Conservation (phyloP, 2,113 vertebrate species). For the Sprattus sprattus region DNA sequence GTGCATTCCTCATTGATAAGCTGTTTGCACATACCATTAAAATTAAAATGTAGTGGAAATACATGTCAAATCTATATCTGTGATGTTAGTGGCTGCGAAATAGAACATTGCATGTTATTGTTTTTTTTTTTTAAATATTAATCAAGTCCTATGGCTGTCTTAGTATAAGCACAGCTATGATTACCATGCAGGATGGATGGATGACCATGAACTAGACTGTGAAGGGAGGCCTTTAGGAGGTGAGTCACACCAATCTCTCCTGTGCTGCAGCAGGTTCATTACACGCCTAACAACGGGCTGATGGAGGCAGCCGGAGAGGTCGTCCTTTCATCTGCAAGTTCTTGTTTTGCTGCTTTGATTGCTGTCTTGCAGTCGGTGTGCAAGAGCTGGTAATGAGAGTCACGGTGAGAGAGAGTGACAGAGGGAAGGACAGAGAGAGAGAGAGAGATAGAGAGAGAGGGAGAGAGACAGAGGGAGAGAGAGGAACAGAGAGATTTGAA, state of each 20-base stretch:
- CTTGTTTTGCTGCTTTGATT: slow-evolving; percentile 56
- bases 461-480: background rate
- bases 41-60: too few species aligned
- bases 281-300: slow-evolving; percentile 66
- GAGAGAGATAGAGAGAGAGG: slow-evolving; percentile 6
- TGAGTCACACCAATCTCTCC: slow-evolving; percentile 58
- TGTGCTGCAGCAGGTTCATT: slow-evolving; percentile 65
- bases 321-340: slow-evolving; percentile 56
- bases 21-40: too few species aligned
- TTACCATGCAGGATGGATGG: background rate
- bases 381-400: slow-evolving; percentile 57
- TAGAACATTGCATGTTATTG: background rate
- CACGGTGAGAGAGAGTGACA: background rate
- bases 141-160: background rate
- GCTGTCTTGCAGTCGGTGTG: slow-evolving; percentile 54
- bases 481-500: slow-evolving; percentile 14
- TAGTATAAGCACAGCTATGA: background rate
- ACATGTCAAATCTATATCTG: too few species aligned
- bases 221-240: background rate
- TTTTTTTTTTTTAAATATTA: background rate
- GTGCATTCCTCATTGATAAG: too few species aligned
- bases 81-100: too few species aligned
- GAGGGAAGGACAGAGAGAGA: background rate
- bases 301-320: slow-evolving; percentile 63
- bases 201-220: background rate